Base-by-base conservation (phyloP, 92 coral and sea anemone species). In the Virgularia gustaviana region DNA sequence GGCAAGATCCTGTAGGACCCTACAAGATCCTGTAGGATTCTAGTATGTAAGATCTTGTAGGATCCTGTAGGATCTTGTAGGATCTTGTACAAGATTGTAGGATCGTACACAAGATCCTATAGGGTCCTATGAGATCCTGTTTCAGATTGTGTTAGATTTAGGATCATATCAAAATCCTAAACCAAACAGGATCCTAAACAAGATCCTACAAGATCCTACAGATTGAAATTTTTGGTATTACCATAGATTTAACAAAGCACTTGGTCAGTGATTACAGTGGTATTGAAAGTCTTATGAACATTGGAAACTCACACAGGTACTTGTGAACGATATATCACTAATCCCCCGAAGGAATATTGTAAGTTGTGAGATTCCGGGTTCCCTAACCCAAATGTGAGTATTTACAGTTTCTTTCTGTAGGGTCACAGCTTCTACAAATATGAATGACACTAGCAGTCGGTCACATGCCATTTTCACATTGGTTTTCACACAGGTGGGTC, bases 401-500 rank as follows among this genome's bases (percentile, higher is more conserved):
- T 9, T 30, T 22, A 29, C 5, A 34, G 23, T 70, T 60, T 20
- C 7, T 27, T 55, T 13, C 58, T 78, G 36, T 67, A 92, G 98
- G 77, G 90, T 95, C 19, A 91, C 90, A 35, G 98, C 98, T n/a
- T 84, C 96, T 16, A 92, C 98, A 19, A 92, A 89, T 72, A 92
- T 92, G 98, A 92, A 92, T 67, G 98, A 92, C 57, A 91, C 88
- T 31, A 92, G 98, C 60, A 92, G 98, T 63, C 78, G 98, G 65
- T 92, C 98, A 2, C 98, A 92, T 70, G 98, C 98, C 31, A 92
- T 92, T 23, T 92, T 92, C 78, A 92, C 98, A 70, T 77, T 92
- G 44, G 81, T 77, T 62, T 92, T 92, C 68, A 92, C 98, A 0
- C 98, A 92, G 98, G 98, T 92, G 16, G 16, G 88, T 18, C 4